Evolutionary conservation across 2,113 vertebrate genomes (phyloP).

Genomic region (Propithecus coquereli): DNA sequence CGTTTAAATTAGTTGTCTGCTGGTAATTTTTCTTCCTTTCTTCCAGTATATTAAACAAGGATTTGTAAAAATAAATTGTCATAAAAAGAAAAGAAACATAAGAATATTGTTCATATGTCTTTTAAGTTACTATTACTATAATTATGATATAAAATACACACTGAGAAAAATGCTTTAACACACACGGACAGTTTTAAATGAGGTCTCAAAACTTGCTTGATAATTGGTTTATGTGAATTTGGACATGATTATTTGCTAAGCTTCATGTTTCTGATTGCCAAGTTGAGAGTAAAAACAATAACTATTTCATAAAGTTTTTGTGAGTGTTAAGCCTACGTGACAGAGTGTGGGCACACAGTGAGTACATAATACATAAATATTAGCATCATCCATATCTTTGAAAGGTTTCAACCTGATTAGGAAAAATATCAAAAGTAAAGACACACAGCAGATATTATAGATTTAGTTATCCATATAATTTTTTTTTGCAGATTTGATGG

Average conservation of each 20-base stretch:
- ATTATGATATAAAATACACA: background rate
- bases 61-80: conserved; percentile 13
- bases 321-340: background rate
- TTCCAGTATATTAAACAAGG: background rate
- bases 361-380: background rate
- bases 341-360: background rate
- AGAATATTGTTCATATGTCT: background rate
- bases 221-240: background rate
- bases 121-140: background rate
- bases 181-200: background rate
- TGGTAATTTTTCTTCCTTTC: background rate
- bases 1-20: background rate
- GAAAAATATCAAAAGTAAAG: background rate
- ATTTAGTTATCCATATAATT: background rate
- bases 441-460: background rate
- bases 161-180: background rate
- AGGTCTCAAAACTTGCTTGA: background rate
- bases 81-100: background rate
- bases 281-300: background rate
- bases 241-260: background rate
- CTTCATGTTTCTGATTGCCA: background rate
- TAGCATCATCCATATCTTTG: background rate
- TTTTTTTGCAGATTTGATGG: background rate
- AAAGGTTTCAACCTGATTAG: background rate
- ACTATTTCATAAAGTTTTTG: background rate